These are phyloP conservation scores for Scotopteryx bipunctaria DNA, from an alignment of 2,888 invertebrate genomes.

Conservation along the genomic window DNA sequence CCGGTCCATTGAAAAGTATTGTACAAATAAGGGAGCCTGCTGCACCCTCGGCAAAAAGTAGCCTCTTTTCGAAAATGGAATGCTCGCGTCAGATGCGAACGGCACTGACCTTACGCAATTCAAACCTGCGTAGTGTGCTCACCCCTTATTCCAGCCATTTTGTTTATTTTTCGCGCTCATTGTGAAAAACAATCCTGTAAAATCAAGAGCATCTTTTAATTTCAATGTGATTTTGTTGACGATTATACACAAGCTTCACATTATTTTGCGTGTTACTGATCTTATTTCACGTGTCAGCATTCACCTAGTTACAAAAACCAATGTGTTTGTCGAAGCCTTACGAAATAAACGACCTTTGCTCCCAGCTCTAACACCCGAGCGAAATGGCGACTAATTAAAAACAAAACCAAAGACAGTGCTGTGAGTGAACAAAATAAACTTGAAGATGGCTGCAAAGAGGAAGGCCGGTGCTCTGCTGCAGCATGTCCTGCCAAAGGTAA, in stretches of 20 bases:
- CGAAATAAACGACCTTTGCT: constrained; percentile 31
- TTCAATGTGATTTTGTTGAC: background rate
- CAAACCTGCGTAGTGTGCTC: constrained; percentile 35
- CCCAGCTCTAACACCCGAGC: constrained; percentile 28
- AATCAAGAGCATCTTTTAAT: constrained; percentile 10
- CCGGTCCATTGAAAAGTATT: constrained; percentile 72
- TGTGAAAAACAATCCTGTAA: constrained; percentile 10
- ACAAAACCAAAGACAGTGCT: constrained; percentile 71
- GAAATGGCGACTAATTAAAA: constrained; percentile 67
- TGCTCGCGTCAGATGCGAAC: constrained; percentile 47
- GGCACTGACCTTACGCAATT: constrained; percentile 62
- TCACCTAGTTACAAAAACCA: constrained; percentile 21
- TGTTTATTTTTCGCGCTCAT: constrained; percentile 22
- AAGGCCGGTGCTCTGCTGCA: constrained; percentile 79
- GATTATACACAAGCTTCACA: background rate
- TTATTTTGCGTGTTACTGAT: constrained; percentile 10
- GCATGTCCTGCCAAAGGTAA: constrained; percentile 85
- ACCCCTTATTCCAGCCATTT: constrained; percentile 26
- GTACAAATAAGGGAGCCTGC: constrained; percentile 68
- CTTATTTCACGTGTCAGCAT: constrained; percentile 22
- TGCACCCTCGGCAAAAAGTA: constrained; percentile 63
- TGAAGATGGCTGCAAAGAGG: constrained; percentile 87
- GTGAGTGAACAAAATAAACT: constrained; percentile 61
- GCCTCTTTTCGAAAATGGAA: constrained; percentile 62
- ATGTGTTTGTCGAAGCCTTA: constrained; percentile 30